A percentile compares a stretch with the other conserved stretches of the same genome.
phyloP scores from a whole-genome alignment of 2,888 invertebrate genomes.

The Aricia artaxerxes region DNA sequence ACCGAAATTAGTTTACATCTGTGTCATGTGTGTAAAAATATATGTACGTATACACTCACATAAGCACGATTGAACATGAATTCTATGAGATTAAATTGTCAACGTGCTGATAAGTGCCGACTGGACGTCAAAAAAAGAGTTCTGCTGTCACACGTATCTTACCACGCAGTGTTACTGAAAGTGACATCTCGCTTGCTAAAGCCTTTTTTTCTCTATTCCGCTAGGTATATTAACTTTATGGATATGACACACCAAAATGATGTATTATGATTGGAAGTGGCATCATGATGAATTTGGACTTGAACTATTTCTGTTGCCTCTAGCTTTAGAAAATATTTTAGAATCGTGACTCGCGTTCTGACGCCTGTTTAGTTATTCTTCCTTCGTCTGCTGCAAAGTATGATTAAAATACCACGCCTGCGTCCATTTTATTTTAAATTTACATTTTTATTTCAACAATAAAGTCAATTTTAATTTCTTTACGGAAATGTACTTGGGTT shows the following conservation, averaged over 20 bases:
- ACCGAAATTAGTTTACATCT: no score
- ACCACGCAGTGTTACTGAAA: no score
- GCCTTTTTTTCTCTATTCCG: no score
- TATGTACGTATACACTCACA: no score
- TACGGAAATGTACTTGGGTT: not conserved
- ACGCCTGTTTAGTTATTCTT: slow-evolving; percentile 7
- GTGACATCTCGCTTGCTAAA: no score
- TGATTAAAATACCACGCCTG: slow-evolving; percentile 20
- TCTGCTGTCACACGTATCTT: no score
- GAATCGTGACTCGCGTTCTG: slow-evolving; percentile 15
- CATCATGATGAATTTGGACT: not conserved
- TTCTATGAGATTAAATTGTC: no score
- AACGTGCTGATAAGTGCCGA: no score
- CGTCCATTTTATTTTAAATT: slow-evolving; percentile 1
- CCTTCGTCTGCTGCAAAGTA: slow-evolving; percentile 7
- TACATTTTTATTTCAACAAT: slow-evolving; percentile 7
- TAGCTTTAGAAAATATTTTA: slow-evolving; percentile 19
- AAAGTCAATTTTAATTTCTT: not conserved
- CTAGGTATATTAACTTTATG: no score
- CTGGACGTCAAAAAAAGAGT: no score
- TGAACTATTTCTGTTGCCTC: not conserved
- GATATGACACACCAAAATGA: not conserved
- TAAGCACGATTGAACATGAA: no score
- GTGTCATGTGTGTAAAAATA: no score
- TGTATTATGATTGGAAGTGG: not conserved